A percentile compares a stretch with the other conserved stretches of the same genome.
Evolutionary conservation across 2,888 invertebrate genomes (phyloP).

Genomic region (Drosophila histrio): DNA sequence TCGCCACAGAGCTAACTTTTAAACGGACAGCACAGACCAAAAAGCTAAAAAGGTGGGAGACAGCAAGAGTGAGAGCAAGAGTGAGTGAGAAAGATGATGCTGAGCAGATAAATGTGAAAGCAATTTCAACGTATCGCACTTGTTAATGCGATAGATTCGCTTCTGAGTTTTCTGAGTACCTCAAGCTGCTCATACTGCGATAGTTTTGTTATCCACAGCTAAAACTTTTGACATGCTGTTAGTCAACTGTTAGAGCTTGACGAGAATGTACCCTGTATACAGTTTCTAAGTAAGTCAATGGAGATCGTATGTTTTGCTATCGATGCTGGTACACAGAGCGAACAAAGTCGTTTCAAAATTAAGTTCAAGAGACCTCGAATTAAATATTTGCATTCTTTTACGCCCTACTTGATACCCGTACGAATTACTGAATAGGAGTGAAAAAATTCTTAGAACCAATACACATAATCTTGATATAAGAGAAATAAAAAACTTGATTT

Average conservation of each 20-base stretch:
- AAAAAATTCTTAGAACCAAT: no score
- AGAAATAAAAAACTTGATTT: no score
- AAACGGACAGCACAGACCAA: conserved; percentile 26
- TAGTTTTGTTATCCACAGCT: conserved; percentile 25
- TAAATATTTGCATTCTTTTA: no score
- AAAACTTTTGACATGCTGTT: conserved; percentile 6
- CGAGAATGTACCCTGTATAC: background rate
- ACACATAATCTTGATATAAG: no score
- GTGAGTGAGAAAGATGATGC: no score
- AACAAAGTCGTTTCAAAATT: no score
- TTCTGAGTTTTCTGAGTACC: background rate
- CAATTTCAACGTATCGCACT: conserved; percentile 45
- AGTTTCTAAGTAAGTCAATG: no score
- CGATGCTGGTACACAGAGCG: no score
- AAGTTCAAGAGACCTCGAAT: no score
- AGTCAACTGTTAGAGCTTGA: background rate
- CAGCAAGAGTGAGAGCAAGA: background rate
- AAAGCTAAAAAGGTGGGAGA: background rate
- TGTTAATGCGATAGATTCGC: conserved; percentile 28
- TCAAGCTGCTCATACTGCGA: conserved; percentile 9
- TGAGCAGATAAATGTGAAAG: conserved; percentile 28
- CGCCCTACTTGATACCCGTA: no score
- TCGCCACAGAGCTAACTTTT: conserved; percentile 40
- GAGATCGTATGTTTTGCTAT: no score
- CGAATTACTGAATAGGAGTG: no score